A percentile compares a stretch with the other conserved stretches of the same genome.
Conservation (phyloP, 2,113 vertebrate genomes). For the Ifrita kowaldi region DNA sequence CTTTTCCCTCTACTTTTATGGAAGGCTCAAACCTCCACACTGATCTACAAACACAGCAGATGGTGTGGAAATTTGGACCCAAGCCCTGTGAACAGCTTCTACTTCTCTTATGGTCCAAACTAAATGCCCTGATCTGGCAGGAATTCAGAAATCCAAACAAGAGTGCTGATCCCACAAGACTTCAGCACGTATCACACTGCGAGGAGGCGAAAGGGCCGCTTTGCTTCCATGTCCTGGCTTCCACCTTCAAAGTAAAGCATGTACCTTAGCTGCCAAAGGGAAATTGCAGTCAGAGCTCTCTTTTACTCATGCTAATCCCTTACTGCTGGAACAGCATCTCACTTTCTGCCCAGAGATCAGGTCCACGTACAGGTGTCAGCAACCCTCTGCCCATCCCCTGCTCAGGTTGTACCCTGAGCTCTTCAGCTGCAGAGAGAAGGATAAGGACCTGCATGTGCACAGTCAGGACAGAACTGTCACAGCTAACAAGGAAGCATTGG, state of each 20-base stretch:
- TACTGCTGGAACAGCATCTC: not conserved
- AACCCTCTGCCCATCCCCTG: rapidly evolving
- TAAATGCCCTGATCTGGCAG: constrained; percentile 54
- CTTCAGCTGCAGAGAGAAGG: not conserved
- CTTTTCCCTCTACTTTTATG: not conserved
- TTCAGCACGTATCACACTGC: not conserved
- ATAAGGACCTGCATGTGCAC: not conserved
- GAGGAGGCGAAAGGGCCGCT: not conserved
- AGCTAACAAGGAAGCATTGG: not conserved
- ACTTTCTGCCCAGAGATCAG: not conserved
- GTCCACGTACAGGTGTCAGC: not conserved
- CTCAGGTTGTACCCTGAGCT: not conserved
- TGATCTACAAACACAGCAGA: constrained; percentile 32
- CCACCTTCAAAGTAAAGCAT: not conserved
- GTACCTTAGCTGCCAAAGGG: not conserved
- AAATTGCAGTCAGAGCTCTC: constrained; percentile 14
- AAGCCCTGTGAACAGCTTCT: constrained; percentile 17
- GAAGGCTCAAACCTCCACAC: not conserved
- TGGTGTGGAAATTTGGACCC: constrained; percentile 48
- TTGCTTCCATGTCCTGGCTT: not conserved
- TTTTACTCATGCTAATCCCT: not conserved
- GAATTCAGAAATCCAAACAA: constrained; percentile 31
- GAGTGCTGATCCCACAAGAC: not conserved
- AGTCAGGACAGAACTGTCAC: not conserved
- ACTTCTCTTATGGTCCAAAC: constrained; percentile 14